Base-by-base conservation (phyloP, 2,888 invertebrate genomes). In the Nemapogon koenigi region DNA sequence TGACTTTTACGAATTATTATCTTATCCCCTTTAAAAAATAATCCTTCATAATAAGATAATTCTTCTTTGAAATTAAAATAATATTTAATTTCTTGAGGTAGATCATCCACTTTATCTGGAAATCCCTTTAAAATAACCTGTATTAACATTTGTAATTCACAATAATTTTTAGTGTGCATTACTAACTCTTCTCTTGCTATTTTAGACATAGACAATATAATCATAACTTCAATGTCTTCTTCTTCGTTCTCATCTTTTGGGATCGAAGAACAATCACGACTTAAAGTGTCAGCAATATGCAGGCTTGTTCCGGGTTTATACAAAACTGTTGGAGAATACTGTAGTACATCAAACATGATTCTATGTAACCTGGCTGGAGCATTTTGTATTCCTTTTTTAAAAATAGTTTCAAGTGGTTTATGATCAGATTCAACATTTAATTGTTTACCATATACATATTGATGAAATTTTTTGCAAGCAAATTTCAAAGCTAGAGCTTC, bases 391-490 rank as follows among this genome's bases (percentile, higher is more conserved):
- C 26, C 32, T 37, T 42, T 46, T 15, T 41, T 41, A 7, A 46
- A 42, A 17, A 45, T 41, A n/a, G 42, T 41, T 14, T 42, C 41
- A 13, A 44, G 39, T 18, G 41, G 43, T 36, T 43, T 43, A 17
- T 41, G 41, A 26, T 41, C 43, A 16, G 42, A 38, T 39, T 43
- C 41, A n/a, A 43, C 43, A 31, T 37, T 41, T 10, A 44, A 36
- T 31, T 42, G 28, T 36, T 41, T n/a, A n/a, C n/a, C n/a, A 38
- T 43, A 43, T 26, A 43, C 37, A 43, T 45, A 45, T 43, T 43
- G 32, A 22, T 44, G 42, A 10, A 44, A 41, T 22, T 44, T 44
- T 22, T 42, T 40, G 19, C 42, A 42, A 26, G 37, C 44, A 40
- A 43, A 40, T 16, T 25, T 26, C 27, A 43, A 38, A 22, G 43